phyloP scores from a whole-genome alignment of 2,113 vertebrate species.

The Psophia crepitans region DNA sequence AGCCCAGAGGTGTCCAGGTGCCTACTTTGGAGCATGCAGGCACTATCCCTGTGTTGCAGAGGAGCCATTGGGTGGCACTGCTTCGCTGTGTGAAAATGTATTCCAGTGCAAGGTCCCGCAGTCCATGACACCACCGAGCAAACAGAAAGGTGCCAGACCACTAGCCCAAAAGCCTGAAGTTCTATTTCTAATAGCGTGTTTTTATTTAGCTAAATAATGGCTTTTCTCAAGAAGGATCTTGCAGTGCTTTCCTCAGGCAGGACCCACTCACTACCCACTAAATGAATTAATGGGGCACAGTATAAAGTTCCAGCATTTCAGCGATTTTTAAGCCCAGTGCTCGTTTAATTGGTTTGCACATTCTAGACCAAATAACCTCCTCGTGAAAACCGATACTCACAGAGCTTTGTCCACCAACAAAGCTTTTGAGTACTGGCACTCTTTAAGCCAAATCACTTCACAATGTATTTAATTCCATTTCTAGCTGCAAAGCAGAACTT shows the following conservation, averaged over 20 bases:
- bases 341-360: not conserved
- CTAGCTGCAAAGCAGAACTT: not conserved
- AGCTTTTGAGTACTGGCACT: not conserved
- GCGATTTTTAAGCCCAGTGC: not conserved
- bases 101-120: not conserved
- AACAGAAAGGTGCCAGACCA: not conserved
- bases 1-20: not conserved
- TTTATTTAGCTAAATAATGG: not conserved
- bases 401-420: not conserved
- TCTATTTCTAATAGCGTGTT: not conserved
- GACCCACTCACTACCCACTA: not conserved
- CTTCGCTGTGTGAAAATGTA: not conserved
- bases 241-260: not conserved
- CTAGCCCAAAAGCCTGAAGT: not conserved
- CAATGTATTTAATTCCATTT: not conserved
- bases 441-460: not conserved
- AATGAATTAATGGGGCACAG: not conserved
- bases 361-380: not conserved
- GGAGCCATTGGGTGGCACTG: slow-evolving; percentile 64
- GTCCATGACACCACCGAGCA: not conserved
- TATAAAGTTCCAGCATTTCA: not conserved
- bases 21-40: not conserved
- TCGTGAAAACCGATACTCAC: not conserved
- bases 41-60: not conserved
- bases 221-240: not conserved